These are phyloP conservation scores for Pituophis catenifer DNA, from an alignment of 2,113 vertebrate species.

Conservation along the genomic window DNA sequence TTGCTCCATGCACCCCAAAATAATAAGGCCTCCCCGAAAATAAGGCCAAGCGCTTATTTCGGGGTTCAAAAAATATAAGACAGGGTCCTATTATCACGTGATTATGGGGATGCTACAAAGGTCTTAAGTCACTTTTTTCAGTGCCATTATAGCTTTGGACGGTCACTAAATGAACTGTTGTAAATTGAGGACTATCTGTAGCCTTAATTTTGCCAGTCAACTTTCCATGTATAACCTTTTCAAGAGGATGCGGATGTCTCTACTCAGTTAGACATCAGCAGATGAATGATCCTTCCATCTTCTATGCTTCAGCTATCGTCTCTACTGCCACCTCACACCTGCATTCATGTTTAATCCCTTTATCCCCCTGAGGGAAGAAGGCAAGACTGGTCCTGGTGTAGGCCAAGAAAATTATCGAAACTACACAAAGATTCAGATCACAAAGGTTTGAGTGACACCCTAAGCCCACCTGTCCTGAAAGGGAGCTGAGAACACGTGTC, in stretches of 20 bases:
- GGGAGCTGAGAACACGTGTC: conserved; percentile 34
- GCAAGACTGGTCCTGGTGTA: conserved; percentile 17
- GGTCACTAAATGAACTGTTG: too few species aligned
- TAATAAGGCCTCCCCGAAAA: too few species aligned
- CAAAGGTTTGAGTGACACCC: not conserved
- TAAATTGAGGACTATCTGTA: not conserved
- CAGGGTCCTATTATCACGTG: not conserved
- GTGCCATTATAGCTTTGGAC: too few species aligned
- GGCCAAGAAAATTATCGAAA: conserved; percentile 37
- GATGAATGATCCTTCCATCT: not conserved
- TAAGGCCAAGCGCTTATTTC: too few species aligned
- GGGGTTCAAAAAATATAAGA: too few species aligned
- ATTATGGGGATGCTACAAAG: not conserved
- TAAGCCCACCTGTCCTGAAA: conserved; percentile 52
- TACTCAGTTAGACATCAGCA: not conserved
- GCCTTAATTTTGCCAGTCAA: not conserved
- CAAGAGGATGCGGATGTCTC: not conserved
- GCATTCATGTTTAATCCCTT: not conserved
- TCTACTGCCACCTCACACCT: not conserved
- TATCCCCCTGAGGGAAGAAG: conserved; percentile 16
- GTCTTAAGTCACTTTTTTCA: too few species aligned
- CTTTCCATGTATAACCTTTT: not conserved
- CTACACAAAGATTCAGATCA: conserved; percentile 15
- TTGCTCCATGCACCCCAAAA: too few species aligned
- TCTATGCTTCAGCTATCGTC: not conserved